These are phyloP conservation scores for Coleophora flavipennella DNA, from an alignment of 2,888 invertebrate species.

Conservation along the genomic window DNA sequence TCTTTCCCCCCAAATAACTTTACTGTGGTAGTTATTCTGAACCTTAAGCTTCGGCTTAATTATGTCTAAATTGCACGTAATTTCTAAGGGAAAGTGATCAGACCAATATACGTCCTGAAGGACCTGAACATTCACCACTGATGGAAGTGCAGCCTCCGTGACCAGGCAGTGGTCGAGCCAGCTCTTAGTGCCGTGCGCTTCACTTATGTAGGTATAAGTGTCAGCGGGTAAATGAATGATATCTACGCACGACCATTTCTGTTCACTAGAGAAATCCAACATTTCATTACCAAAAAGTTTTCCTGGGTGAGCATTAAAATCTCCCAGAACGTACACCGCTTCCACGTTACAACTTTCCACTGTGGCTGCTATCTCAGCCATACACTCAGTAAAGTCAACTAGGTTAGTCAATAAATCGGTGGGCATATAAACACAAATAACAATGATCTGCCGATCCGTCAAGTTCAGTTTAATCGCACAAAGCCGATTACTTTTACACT, in stretches of 20 bases:
- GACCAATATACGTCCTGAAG: constrained; percentile 11
- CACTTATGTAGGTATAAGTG: constrained; percentile 13
- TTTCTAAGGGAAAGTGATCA: constrained; percentile 15
- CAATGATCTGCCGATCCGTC: neutral
- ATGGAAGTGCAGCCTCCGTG: constrained; percentile 7
- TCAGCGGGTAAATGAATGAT: constrained; percentile 2
- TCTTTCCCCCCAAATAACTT: constrained; percentile 11
- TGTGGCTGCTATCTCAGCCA: constrained; percentile 12
- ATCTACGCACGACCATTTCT: constrained; percentile 13
- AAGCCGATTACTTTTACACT: neutral
- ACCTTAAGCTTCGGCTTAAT: neutral
- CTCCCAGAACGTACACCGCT: constrained; percentile 8
- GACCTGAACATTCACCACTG: constrained; percentile 2
- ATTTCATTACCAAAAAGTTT: constrained; percentile 11
- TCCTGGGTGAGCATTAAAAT: constrained; percentile 15
- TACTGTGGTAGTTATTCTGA: constrained; percentile 1
- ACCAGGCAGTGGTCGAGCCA: constrained; percentile 16
- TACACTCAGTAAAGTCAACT: constrained; percentile 10
- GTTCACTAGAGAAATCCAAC: constrained; percentile 10
- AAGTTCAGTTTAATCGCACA: neutral
- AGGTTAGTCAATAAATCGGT: constrained; percentile 10
- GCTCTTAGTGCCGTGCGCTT: constrained; percentile 8
- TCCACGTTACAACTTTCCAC: constrained; percentile 7
- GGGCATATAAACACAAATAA: constrained; percentile 14
- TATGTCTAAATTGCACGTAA: constrained; percentile 1